Conservation (phyloP, 2,113 vertebrate species). For the Hypomesus transpacificus region DNA sequence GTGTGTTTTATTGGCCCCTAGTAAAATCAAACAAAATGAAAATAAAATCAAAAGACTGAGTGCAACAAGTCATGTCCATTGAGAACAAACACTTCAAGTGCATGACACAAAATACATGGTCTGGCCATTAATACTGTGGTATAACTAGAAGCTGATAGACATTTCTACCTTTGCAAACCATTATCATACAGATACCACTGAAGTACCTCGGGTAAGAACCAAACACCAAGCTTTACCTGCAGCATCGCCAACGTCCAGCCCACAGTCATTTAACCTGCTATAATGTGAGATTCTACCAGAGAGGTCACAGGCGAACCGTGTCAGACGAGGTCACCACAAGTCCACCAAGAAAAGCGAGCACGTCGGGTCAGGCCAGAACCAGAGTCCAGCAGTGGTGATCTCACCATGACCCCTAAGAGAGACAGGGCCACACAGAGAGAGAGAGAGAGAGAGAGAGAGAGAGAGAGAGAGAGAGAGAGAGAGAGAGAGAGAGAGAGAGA, state of each 20-base stretch:
- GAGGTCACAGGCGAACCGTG: constrained; percentile 7
- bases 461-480: neutral
- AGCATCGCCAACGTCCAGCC: neutral
- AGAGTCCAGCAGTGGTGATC: constrained; percentile 9
- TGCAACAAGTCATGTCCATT: constrained; percentile 26
- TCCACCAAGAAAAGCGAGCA: constrained; percentile 16
- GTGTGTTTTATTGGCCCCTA: constrained; percentile 52
- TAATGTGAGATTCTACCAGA: neutral
- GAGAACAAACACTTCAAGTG: neutral
- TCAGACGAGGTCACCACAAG: constrained; percentile 21
- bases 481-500: neutral
- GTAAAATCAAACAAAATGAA: constrained; percentile 61
- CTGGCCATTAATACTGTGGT: no score
- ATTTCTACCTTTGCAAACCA: no score
- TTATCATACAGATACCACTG: no score
- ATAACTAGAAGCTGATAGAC: no score
- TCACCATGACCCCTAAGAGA: neutral
- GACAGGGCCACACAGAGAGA: constrained; percentile 10
- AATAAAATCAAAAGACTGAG: constrained; percentile 47
- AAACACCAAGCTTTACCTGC: neutral
- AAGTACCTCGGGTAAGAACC: no score
- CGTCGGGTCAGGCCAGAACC: constrained; percentile 16
- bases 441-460: neutral
- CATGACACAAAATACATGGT: no score
- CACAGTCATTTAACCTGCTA: neutral